Percentiles rank a stretch among this genome's conserved stretches.
Evolutionary conservation across 2,888 invertebrate genomes (phyloP).

Genomic region (Oxytorus armatus): DNA sequence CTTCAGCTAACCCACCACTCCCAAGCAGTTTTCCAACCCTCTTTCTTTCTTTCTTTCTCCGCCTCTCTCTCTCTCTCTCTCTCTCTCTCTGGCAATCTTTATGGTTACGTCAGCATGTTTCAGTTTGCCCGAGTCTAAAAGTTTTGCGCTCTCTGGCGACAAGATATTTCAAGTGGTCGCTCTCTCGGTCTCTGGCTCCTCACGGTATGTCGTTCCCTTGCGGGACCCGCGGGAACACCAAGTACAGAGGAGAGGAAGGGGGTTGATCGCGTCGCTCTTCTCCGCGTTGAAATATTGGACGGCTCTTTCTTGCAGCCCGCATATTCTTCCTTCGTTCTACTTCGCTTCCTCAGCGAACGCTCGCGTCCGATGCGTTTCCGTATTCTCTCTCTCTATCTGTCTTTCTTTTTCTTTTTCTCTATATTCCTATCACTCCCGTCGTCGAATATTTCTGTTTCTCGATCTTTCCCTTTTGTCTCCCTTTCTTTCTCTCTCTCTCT

Average conservation of each 20-base stretch:
- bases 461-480: conserved; percentile 14
- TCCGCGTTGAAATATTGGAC: conserved; percentile 83
- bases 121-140: conserved; percentile 82
- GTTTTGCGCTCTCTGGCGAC: conserved; percentile 82
- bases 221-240: conserved; percentile 34
- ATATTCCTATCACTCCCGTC: not conserved
- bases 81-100: conserved; percentile 77
- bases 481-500: conserved; percentile 27
- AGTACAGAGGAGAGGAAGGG: conserved; percentile 45
- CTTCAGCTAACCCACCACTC: conserved; percentile 56
- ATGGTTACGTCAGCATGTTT: conserved; percentile 84
- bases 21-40: conserved; percentile 57
- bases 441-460: conserved; percentile 18
- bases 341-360: conserved; percentile 67
- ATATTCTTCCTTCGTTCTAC: conserved; percentile 77
- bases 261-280: conserved; percentile 67
- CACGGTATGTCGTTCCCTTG: conserved; percentile 56
- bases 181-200: conserved; percentile 71
- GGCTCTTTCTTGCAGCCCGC: conserved; percentile 82
- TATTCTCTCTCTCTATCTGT: conserved; percentile 40
- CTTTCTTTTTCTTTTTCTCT: conserved; percentile 17
- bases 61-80: conserved; percentile 8
- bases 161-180: conserved; percentile 84
- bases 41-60: conserved; percentile 7
- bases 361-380: conserved; percentile 54